These are phyloP conservation scores for Istiophorus platypterus DNA, from an alignment of 2,113 vertebrate genomes.

Conservation along the genomic window DNA sequence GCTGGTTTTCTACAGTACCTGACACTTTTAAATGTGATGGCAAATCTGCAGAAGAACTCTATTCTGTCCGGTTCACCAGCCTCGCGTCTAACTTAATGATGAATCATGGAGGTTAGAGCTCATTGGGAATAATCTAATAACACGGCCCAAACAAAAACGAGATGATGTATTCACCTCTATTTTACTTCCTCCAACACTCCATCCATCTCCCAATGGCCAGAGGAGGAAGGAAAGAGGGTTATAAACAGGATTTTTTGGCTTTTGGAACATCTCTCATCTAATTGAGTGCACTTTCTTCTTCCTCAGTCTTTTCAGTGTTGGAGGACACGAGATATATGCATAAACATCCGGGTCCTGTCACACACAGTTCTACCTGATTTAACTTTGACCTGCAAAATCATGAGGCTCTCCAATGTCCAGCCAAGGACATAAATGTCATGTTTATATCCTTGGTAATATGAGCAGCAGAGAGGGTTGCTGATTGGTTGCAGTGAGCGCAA, in stretches of 20 bases:
- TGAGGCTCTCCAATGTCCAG: not conserved
- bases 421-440: not conserved
- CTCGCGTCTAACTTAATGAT: constrained; percentile 3
- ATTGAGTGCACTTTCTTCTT: not conserved
- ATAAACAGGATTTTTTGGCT: not conserved
- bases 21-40: not conserved
- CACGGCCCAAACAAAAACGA: constrained; percentile 25
- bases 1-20: not conserved
- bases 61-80: not conserved
- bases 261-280: not conserved
- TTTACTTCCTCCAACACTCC: constrained; percentile 11
- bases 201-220: constrained; percentile 25
- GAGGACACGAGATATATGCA: not conserved
- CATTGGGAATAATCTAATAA: constrained; percentile 53
- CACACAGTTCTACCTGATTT: not conserved
- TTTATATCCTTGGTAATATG: not conserved
- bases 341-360: not conserved
- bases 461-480: not conserved
- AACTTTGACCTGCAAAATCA: not conserved
- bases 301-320: not conserved
- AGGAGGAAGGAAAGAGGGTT: not conserved
- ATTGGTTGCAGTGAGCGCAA: not conserved
- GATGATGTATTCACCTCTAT: constrained; percentile 39
- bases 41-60: not conserved
- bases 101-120: constrained; percentile 48